phyloP scores from a whole-genome alignment of 2,797 vertebrate genomes.

The Danionella dracula region DNA sequence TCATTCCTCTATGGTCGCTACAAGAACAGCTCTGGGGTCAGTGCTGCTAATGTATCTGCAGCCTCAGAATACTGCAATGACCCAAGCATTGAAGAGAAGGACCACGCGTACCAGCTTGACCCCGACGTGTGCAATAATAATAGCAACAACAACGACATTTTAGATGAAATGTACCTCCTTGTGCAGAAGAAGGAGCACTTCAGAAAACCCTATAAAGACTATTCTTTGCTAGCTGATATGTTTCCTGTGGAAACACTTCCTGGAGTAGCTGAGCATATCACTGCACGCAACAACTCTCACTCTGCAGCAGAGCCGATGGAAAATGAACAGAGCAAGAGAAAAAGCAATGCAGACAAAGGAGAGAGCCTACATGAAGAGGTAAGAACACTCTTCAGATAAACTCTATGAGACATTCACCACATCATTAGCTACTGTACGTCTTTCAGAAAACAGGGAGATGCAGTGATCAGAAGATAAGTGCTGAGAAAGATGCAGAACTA shows the following conservation, averaged over 20 bases:
- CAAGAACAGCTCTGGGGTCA: slow-evolving; percentile 64
- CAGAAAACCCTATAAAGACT: slow-evolving; percentile 54
- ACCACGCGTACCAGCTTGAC: slow-evolving; percentile 59
- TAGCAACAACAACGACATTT: slow-evolving; percentile 47
- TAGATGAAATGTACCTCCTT: slow-evolving; percentile 28
- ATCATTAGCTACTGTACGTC: background rate
- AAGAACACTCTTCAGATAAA: slow-evolving; percentile 1
- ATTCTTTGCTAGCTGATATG: slow-evolving; percentile 75
- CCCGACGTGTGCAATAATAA: slow-evolving; percentile 58
- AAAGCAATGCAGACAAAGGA: slow-evolving; percentile 46
- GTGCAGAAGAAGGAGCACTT: slow-evolving; percentile 29
- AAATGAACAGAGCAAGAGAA: slow-evolving; percentile 54
- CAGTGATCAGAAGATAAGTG: slow-evolving; percentile 74
- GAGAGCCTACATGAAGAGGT: slow-evolving; percentile 59
- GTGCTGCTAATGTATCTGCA: slow-evolving; percentile 37
- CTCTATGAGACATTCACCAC: background rate
- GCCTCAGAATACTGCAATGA: slow-evolving; percentile 39
- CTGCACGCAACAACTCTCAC: slow-evolving; percentile 70
- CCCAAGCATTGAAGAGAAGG: slow-evolving; percentile 68
- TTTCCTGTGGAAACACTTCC: slow-evolving; percentile 96
- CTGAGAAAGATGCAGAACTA: slow-evolving; percentile 70
- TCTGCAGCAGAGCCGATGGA: slow-evolving; percentile 64
- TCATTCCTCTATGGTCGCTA: slow-evolving; percentile 88
- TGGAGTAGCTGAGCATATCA: slow-evolving; percentile 72
- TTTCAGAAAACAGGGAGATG: slow-evolving; percentile 55